Conservation (phyloP, 2,888 invertebrate genomes). For the Caenorhabditis becei region DNA sequence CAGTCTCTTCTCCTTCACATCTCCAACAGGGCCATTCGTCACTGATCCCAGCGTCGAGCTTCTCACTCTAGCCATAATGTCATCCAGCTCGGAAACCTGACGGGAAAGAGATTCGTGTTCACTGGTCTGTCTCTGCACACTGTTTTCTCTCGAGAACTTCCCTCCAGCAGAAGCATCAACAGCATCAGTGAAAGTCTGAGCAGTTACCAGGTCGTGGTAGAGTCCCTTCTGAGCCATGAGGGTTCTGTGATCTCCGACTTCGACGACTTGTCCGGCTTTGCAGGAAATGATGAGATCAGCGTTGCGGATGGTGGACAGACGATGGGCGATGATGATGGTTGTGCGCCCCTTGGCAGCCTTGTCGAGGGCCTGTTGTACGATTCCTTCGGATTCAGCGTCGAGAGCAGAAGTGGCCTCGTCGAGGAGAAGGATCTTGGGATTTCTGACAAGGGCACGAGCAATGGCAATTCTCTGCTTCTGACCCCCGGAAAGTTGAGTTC, state of each 20-base stretch:
- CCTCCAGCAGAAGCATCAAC: slow-evolving; percentile 62
- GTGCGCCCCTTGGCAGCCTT: slow-evolving; percentile 83
- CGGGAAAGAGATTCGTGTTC: slow-evolving; percentile 35
- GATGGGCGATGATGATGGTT: slow-evolving; percentile 83
- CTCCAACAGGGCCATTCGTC: slow-evolving; percentile 37
- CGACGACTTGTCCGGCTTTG: slow-evolving; percentile 84
- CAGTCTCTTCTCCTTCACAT: slow-evolving; percentile 54
- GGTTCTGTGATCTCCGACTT: slow-evolving; percentile 87
- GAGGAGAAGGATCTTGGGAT: slow-evolving; percentile 74
- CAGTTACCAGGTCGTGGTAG: slow-evolving; percentile 85
- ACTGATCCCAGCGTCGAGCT: slow-evolving; percentile 58
- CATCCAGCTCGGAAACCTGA: slow-evolving; percentile 32
- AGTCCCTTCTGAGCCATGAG: slow-evolving; percentile 85
- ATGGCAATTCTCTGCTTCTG: slow-evolving; percentile 78
- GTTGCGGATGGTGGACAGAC: slow-evolving; percentile 84
- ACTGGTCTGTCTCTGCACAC: slow-evolving; percentile 30
- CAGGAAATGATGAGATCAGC: slow-evolving; percentile 84
- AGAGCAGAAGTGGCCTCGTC: slow-evolving; percentile 77
- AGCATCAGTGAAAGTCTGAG: slow-evolving; percentile 76
- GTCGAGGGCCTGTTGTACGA: slow-evolving; percentile 84
- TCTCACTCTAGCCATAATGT: slow-evolving; percentile 49
- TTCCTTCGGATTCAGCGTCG: slow-evolving; percentile 73
- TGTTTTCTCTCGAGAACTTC: slow-evolving; percentile 53
- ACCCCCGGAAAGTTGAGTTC: slow-evolving; percentile 75
- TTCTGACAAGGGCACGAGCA: slow-evolving; percentile 76